A percentile compares a stretch with the other conserved stretches of the same genome.
Conservation (phyloP, 1,140 invertebrate genomes). For the Pseudomyrmex sp. region DNA sequence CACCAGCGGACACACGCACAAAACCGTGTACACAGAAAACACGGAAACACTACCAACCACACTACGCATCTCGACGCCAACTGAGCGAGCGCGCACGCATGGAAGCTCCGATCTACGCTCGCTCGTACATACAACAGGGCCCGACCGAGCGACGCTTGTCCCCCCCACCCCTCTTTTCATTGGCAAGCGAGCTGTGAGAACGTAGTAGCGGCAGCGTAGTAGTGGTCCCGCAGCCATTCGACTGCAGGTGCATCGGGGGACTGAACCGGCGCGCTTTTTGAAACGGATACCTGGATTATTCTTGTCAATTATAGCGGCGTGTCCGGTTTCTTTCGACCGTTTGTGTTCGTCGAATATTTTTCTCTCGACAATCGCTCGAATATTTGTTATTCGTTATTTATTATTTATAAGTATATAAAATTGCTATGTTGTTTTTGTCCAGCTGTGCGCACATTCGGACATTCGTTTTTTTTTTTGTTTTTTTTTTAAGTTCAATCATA, state of each 20-base stretch:
- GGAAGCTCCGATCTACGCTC: neutral
- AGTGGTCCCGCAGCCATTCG: conserved; percentile 28
- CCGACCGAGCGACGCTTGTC: conserved; percentile 32
- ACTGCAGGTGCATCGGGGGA: conserved; percentile 15
- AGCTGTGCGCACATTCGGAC: no score
- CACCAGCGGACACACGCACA: neutral
- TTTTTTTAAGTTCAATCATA: no score
- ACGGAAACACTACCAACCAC: conserved; percentile 4
- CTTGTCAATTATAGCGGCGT: no score
- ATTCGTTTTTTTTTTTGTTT: no score
- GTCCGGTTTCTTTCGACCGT: no score
- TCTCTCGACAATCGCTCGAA: no score
- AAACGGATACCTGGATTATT: neutral
- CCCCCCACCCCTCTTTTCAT: neutral
- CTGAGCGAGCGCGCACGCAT: conserved; percentile 43
- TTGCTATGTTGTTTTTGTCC: no score
- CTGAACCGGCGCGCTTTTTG: conserved; percentile 16
- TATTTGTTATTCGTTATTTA: no score
- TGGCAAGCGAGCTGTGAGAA: no score
- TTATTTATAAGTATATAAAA: no score
- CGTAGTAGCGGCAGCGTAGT: neutral
- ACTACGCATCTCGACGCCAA: conserved; percentile 65
- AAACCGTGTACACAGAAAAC: neutral
- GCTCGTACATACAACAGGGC: conserved; percentile 4
- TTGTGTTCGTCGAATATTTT: no score